Base-by-base conservation (phyloP, 2,797 vertebrate genomes). In the Clarias pachynema region DNA sequence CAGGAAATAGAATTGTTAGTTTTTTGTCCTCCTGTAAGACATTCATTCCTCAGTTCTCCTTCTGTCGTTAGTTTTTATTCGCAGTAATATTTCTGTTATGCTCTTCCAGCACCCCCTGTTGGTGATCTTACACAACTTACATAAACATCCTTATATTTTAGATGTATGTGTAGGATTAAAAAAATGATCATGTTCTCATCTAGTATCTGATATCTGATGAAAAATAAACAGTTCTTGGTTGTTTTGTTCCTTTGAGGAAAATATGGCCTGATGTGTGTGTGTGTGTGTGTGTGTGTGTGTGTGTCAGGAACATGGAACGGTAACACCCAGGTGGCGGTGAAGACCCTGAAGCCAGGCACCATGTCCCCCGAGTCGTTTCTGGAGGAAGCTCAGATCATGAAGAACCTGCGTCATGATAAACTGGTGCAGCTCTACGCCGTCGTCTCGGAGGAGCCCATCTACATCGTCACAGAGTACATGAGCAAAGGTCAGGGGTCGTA, bases 371-470 rank as follows among this genome's bases (percentile, higher is more conserved):
- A 99, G 88, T 99, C 98, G 1, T 99, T 99, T 94, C 95, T 99
- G 82, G 97, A 99, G 91, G 98, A 99, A 89, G 98, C 98, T 24
- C 98, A 99, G 94, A 99, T 99, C 94, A 99, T 99, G 98, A 99
- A 99, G 94, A 99, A 99, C 63, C 92, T 99, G 81, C 96, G 97
- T 40, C 98, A 99, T 0, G 97, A 99, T 92, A 99, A 99, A 91
- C 82, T 99, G 93, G 98, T 99, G 88, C 98, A 99, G 88, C 96
- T 99, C 2, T 99, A 99, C 1, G 98, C 98, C 0, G 98, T 99
- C 68, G 98, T 99, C 84, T 99, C 98, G 0, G 97, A 99, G 92
- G 98, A 99, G 62, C 98, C 98, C 69, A 99, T 99, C 89, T 99
- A 99, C 93, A 99, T 99, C 8, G 97, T 99, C 92, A 99, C 98